Conservation (phyloP, 2,113 vertebrate species). For the Indri indri region DNA sequence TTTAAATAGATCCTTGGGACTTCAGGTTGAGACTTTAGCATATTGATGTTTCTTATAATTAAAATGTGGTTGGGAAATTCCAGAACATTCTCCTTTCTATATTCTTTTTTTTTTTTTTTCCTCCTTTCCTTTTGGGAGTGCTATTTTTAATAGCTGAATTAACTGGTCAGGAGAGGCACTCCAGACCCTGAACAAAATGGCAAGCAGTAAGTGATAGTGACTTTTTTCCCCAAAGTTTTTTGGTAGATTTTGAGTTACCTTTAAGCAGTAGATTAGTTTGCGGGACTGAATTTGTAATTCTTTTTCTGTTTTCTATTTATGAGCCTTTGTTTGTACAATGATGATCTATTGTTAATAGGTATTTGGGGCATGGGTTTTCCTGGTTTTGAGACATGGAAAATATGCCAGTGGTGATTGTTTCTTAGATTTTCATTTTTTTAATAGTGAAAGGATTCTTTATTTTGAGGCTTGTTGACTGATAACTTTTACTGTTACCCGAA, state of each 20-base stretch:
- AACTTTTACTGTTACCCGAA: neutral
- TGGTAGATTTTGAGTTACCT: slow-evolving; percentile 79
- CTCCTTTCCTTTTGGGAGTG: slow-evolving; percentile 43
- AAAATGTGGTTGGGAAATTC: slow-evolving; percentile 38
- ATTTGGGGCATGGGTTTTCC: slow-evolving; percentile 18
- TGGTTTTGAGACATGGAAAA: slow-evolving; percentile 44
- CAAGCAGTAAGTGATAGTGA: slow-evolving; percentile 51
- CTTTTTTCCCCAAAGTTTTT: slow-evolving; percentile 41
- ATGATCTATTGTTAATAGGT: neutral
- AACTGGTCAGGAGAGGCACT: neutral
- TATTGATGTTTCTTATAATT: slow-evolving; percentile 34
- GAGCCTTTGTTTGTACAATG: slow-evolving; percentile 31
- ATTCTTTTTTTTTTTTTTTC: neutral
- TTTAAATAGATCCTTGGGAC: neutral
- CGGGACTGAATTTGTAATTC: slow-evolving; percentile 62
- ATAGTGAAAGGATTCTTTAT: slow-evolving; percentile 9
- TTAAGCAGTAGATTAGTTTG: slow-evolving; percentile 73
- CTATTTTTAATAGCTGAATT: slow-evolving; percentile 68
- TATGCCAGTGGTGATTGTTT: neutral
- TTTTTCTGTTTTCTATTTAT: slow-evolving; percentile 36
- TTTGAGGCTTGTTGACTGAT: slow-evolving; percentile 9
- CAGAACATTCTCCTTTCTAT: neutral
- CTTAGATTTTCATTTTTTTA: neutral
- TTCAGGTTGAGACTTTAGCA: slow-evolving; percentile 3
- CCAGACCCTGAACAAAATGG: slow-evolving; percentile 55